Evolutionary conservation across 2,797 vertebrate species (phyloP).

Genomic region (Lacerta agilis): DNA sequence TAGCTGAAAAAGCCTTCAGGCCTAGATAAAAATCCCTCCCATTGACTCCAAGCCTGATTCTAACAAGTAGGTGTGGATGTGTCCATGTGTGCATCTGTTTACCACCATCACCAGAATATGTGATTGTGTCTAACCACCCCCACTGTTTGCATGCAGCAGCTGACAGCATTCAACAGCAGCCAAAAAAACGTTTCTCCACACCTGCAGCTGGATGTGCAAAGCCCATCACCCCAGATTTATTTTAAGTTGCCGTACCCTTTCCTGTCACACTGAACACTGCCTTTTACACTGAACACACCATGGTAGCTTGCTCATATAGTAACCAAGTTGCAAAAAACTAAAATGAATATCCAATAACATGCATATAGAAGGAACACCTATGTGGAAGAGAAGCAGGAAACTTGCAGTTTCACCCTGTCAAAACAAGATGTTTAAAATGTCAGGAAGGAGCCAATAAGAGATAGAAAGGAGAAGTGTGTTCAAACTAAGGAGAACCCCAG

Average conservation of each 20-base stretch:
- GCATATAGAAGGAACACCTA: conserved; percentile 4
- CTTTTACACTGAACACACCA: not conserved
- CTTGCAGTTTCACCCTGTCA: not conserved
- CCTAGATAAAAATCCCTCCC: not conserved
- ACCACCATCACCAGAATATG: too few species aligned
- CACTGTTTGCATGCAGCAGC: too few species aligned
- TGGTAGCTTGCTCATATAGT: not conserved
- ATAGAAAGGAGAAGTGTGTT: not conserved
- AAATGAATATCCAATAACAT: not conserved
- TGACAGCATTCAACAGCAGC: too few species aligned
- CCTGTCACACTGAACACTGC: not conserved
- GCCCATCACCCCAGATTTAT: not conserved
- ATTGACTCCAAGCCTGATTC: not conserved
- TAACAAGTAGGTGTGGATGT: not conserved
- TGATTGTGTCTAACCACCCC: too few species aligned
- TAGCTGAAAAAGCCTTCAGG: too few species aligned
- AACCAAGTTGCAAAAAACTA: not conserved
- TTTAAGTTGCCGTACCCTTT: not conserved
- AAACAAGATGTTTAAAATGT: not conserved
- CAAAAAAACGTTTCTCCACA: not conserved
- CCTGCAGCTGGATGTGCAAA: not conserved
- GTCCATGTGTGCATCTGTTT: not conserved
- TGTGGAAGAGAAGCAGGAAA: not conserved
- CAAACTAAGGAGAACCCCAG: not conserved
- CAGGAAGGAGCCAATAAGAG: fast-evolving